Conservation (phyloP, 2,113 vertebrate genomes). For the Glaucidium brasilianum region DNA sequence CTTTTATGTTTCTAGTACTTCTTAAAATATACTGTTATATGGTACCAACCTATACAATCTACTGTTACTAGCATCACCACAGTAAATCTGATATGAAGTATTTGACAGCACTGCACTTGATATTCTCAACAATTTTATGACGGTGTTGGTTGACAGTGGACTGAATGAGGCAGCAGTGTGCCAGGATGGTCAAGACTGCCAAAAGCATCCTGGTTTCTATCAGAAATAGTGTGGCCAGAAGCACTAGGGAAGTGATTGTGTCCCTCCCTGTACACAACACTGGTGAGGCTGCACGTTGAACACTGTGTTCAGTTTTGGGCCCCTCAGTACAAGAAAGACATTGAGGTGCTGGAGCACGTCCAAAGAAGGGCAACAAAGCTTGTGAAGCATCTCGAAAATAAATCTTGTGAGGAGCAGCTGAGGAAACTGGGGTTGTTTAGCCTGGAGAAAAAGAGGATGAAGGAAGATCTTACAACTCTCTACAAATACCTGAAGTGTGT, state of each 20-base stretch:
- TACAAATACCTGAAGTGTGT: not conserved
- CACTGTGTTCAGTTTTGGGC: not conserved
- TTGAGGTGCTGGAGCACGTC: not conserved
- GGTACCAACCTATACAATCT: not conserved
- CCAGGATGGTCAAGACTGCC: not conserved
- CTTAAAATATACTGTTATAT: not conserved
- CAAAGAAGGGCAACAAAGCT: not conserved
- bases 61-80: not conserved
- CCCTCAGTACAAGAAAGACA: not conserved
- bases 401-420: not conserved
- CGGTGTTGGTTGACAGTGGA: accelerated
- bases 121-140: not conserved
- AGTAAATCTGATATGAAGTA: not conserved
- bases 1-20: not conserved
- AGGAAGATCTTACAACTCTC: accelerated
- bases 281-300: accelerated
- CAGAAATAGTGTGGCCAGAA: not conserved
- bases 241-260: accelerated
- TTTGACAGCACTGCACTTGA: not conserved
- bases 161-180: not conserved
- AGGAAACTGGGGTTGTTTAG: not conserved
- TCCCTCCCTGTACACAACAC: not conserved
- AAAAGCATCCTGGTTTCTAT: not conserved
- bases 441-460: not conserved
- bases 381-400: not conserved